Evolutionary conservation across 2,888 invertebrate species (phyloP).

Genomic region (Tupiocoris notatus): DNA sequence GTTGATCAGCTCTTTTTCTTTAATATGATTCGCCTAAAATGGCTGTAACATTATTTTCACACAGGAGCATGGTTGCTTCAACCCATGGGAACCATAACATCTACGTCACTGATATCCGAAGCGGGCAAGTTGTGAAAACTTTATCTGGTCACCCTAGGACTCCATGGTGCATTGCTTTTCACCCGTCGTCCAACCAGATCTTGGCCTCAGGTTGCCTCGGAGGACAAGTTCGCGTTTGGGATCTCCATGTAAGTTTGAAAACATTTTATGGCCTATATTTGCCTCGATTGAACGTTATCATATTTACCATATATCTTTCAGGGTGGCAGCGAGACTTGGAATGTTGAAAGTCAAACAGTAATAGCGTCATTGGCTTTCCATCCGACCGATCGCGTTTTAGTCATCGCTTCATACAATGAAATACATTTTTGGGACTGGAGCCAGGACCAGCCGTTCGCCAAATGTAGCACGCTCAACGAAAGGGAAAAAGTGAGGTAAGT

Average conservation of each 20-base stretch:
- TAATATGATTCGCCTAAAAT: neutral
- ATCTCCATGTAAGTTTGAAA: constrained; percentile 62
- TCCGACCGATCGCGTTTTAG: constrained; percentile 75
- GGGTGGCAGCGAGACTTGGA: constrained; percentile 86
- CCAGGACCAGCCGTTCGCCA: constrained; percentile 70
- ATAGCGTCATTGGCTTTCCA: constrained; percentile 87
- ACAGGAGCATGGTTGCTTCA: constrained; percentile 76
- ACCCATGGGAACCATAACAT: constrained; percentile 88
- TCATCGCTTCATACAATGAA: constrained; percentile 82
- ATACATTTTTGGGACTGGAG: constrained; percentile 90
- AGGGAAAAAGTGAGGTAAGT: constrained; percentile 76
- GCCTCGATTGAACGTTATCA: neutral
- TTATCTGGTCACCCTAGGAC: constrained; percentile 81
- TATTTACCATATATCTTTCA: constrained; percentile 55
- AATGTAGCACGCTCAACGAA: constrained; percentile 69
- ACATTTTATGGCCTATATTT: constrained; percentile 8
- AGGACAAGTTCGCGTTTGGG: constrained; percentile 89
- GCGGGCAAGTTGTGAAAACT: constrained; percentile 73
- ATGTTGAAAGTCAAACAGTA: constrained; percentile 68
- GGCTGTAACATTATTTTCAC: neutral
- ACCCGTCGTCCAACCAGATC: constrained; percentile 78
- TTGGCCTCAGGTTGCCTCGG: constrained; percentile 85
- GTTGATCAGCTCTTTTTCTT: neutral
- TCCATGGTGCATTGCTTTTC: constrained; percentile 88
- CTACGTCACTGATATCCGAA: constrained; percentile 76